These are phyloP conservation scores for Gadopsis bispinosus DNA, from an alignment of 2,797 vertebrate genomes.

Conservation along the genomic window DNA sequence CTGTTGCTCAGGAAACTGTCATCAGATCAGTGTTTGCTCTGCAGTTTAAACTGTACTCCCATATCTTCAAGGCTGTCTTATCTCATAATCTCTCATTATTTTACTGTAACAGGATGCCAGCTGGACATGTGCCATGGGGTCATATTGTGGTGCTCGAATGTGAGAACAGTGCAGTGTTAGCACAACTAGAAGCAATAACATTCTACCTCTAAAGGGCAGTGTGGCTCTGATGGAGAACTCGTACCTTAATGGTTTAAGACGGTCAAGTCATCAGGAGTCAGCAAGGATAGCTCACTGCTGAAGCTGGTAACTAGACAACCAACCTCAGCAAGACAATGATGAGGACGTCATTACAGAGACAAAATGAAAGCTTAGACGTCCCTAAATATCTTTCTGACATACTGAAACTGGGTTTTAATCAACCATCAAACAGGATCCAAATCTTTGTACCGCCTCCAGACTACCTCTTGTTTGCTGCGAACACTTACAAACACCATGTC, in stretches of 20 bases:
- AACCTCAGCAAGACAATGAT: background rate
- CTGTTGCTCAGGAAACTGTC: slow-evolving; percentile 27
- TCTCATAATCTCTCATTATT: slow-evolving; percentile 30
- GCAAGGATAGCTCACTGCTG: background rate
- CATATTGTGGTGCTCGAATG: slow-evolving; percentile 28
- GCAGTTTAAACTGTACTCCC: slow-evolving; percentile 21
- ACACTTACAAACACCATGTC: background rate
- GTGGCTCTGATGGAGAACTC: slow-evolving; percentile 1
- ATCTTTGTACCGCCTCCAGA: background rate
- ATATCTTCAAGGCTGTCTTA: slow-evolving; percentile 25
- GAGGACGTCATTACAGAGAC: background rate
- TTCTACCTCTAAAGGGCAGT: slow-evolving; percentile 31
- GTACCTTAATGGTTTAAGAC: background rate
- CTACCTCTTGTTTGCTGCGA: background rate
- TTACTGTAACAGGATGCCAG: slow-evolving; percentile 51
- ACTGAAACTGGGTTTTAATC: background rate
- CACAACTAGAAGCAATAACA: slow-evolving; percentile 30
- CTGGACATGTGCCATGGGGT: slow-evolving; percentile 32
- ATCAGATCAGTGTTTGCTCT: slow-evolving; percentile 26
- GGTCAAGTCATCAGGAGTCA: background rate
- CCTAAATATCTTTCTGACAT: background rate
- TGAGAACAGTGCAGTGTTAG: slow-evolving; percentile 50
- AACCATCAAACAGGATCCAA: background rate
- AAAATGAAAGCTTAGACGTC: background rate
- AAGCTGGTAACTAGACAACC: background rate